These are phyloP conservation scores for Myoxocephalus aenaeus DNA, from an alignment of 2,797 vertebrate genomes.

Conservation along the genomic window DNA sequence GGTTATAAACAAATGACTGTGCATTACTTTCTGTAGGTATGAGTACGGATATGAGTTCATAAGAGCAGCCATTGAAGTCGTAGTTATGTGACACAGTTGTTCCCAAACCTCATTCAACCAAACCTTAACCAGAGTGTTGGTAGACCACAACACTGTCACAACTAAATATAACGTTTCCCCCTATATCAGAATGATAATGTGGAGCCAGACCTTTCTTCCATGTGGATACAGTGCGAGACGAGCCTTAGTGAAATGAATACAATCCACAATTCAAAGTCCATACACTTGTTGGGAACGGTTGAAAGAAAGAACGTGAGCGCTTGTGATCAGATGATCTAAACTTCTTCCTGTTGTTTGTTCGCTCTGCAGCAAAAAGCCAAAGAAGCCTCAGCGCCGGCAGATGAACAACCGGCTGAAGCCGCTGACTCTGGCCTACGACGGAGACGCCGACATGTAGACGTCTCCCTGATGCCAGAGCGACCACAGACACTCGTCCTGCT, in stretches of 20 bases:
- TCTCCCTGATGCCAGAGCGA: conserved; percentile 24
- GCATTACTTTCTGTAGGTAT: no score
- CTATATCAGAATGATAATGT: no score
- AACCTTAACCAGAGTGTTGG: no score
- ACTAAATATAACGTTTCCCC: no score
- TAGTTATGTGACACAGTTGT: no score
- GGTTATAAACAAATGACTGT: no score
- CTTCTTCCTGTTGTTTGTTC: neutral
- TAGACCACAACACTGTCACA: no score
- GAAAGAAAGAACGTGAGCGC: neutral
- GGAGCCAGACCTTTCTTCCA: no score
- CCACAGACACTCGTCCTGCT: conserved; percentile 34
- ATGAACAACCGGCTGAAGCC: conserved; percentile 98
- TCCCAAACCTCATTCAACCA: no score
- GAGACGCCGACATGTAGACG: conserved; percentile 96
- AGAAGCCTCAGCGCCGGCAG: conserved; percentile 96
- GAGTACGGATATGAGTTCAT: no score
- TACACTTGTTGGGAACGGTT: neutral
- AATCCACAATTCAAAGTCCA: neutral
- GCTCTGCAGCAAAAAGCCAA: conserved; percentile 95
- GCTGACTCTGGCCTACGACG: conserved; percentile 96
- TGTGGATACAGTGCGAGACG: neutral
- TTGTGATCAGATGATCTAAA: neutral
- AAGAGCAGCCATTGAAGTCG: no score
- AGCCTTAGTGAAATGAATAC: neutral